Conservation (phyloP, 2,797 vertebrate species). For the Aphelocoma californica region DNA sequence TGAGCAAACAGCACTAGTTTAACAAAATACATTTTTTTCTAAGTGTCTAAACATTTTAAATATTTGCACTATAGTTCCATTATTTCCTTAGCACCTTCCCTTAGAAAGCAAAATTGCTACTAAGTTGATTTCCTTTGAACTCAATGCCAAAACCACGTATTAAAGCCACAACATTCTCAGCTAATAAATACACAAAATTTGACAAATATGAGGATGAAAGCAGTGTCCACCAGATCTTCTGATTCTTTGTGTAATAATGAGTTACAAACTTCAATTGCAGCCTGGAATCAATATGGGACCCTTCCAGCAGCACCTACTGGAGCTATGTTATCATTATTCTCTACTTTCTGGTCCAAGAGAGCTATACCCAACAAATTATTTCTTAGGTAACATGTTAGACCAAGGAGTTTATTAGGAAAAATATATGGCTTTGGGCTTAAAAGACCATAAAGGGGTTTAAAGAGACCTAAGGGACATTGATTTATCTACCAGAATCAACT, state of each 20-base stretch:
- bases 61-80: not conserved
- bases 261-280: not conserved
- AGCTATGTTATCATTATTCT: not conserved
- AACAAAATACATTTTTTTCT: not conserved
- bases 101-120: not conserved
- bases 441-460: constrained; percentile 53
- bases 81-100: not conserved
- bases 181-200: not conserved
- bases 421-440: constrained; percentile 35
- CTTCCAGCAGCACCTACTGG: not conserved
- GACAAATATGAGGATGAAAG: not conserved
- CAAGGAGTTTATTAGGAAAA: constrained; percentile 52
- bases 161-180: not conserved
- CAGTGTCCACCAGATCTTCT: not conserved
- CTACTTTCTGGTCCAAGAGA: constrained; percentile 10
- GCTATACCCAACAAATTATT: constrained; percentile 28
- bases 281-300: not conserved
- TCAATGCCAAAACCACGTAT: not conserved
- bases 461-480: constrained; percentile 42
- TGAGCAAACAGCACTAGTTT: not conserved
- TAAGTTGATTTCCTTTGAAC: not conserved
- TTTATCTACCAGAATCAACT: constrained; percentile 54
- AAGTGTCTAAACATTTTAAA: not conserved
- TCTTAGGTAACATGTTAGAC: constrained; percentile 36
- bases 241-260: not conserved